Evolutionary conservation across 2,113 vertebrate species (phyloP).

Genomic region (Casuarius casuarius): DNA sequence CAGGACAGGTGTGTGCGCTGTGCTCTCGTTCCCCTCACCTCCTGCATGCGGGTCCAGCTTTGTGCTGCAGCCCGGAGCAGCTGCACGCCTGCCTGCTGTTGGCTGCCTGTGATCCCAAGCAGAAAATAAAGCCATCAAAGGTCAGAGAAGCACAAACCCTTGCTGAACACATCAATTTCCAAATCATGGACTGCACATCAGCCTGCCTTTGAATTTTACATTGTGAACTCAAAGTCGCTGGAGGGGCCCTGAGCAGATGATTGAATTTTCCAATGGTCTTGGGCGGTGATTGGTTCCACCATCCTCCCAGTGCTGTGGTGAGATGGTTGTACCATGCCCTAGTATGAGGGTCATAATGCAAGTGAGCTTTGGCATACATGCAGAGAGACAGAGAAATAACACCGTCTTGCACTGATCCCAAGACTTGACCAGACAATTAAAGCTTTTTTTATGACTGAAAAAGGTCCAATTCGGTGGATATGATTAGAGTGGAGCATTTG

Average conservation of each 20-base stretch:
- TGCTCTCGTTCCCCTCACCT: not conserved
- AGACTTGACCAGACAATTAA: not conserved
- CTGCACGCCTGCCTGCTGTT: not conserved
- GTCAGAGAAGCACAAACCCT: not conserved
- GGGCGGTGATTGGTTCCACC: not conserved
- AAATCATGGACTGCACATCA: not conserved
- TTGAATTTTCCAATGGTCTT: not conserved
- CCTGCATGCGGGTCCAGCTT: not conserved
- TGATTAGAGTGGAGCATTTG: not conserved
- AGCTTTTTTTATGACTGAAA: not conserved
- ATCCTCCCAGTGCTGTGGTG: not conserved
- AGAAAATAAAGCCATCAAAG: not conserved
- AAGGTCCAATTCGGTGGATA: not conserved
- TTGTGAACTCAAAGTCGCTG: not conserved
- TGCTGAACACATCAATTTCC: not conserved
- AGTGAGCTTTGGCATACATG: not conserved
- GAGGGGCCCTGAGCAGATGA: not conserved
- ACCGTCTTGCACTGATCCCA: accelerated
- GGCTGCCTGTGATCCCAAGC: not conserved
- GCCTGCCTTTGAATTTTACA: accelerated
- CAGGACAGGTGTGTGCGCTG: accelerated
- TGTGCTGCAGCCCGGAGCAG: not conserved
- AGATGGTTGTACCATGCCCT: not conserved
- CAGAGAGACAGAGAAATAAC: not conserved
- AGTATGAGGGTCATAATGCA: not conserved